Evolutionary conservation across 2,113 vertebrate species (phyloP), one percentile per base, ranked within the genome.

Genomic region (Corythornis vintsioides): DNA sequence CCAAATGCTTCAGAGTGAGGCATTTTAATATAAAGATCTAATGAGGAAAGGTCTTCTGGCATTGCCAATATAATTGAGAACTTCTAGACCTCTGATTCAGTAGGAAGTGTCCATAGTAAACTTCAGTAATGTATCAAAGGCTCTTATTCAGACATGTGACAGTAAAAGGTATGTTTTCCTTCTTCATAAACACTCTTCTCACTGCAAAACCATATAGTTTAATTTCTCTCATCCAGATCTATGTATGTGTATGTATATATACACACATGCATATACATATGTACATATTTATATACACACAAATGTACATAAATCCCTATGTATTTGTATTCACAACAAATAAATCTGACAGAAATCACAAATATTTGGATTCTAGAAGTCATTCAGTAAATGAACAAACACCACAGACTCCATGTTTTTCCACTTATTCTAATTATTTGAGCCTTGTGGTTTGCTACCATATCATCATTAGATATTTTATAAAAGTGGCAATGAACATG

Each of bases 271-370:
- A n/a, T 3, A 8, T 1, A 10, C 10, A 16, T 15, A 11, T 26
- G 17, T 29, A 26, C 22, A 53, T 10, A 40, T 28, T 33, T 10
- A 10, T 0, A 33, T 2, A 25, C 40, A 38, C 2, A 11, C 19
- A 21, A 69, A 76, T 6, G 3, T 18, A n/a, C 29, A n/a, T 6
- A 50, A 64, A 42, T 9, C 43, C 6, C 24, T 3, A 15, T 13
- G 11, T 3, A 35, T 53, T 83, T 3, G 1, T 50, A 13, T 33
- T 67, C 40, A 67, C 57, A 43, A 9, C 0, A 0, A 38, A 43
- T 83, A 1, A 5, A 18, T 67, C 35, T 81, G 65, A 42, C 11
- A 50, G 8, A 14, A 66, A 72, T 29, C 59, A 67, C 15, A 57
- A 75, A 61, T 48, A 64, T 35, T 28, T 45, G 45, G 5, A 5